Evolutionary conservation across 1,140 invertebrate genomes (phyloP).

Genomic region (Coenobita brevimanus): DNA sequence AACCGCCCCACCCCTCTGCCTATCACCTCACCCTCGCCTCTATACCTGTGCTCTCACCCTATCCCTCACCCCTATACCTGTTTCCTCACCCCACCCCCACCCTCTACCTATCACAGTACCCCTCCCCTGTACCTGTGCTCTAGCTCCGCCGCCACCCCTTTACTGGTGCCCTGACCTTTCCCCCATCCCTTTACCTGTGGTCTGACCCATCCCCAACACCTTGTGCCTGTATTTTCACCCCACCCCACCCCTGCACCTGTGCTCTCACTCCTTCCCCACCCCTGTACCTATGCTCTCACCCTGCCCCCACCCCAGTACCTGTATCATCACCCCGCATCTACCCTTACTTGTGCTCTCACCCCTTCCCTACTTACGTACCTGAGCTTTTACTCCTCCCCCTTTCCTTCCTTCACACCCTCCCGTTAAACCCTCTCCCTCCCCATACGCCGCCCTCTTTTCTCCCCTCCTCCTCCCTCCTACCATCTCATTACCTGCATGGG

Average conservation of each 20-base stretch:
- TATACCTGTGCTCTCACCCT: not conserved
- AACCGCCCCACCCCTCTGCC: not conserved
- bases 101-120: not conserved
- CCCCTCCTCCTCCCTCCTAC: not conserved
- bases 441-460: no score
- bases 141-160: not conserved
- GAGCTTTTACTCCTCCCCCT: not conserved
- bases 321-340: not conserved
- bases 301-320: not conserved
- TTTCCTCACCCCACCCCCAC: not conserved
- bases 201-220: not conserved
- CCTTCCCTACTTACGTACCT: not conserved
- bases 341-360: not conserved
- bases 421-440: not conserved
- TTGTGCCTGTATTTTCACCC: not conserved
- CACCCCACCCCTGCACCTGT: not conserved
- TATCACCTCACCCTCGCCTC: not conserved
- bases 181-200: not conserved
- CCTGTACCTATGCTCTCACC: not conserved
- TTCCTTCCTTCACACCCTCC: not conserved
- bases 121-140: not conserved
- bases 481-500: not conserved
- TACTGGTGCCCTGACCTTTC: not conserved
- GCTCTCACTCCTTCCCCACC: not conserved
- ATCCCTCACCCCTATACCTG: not conserved